Conservation (phyloP, 2,113 vertebrate species). For the Capreolus pygargus region DNA sequence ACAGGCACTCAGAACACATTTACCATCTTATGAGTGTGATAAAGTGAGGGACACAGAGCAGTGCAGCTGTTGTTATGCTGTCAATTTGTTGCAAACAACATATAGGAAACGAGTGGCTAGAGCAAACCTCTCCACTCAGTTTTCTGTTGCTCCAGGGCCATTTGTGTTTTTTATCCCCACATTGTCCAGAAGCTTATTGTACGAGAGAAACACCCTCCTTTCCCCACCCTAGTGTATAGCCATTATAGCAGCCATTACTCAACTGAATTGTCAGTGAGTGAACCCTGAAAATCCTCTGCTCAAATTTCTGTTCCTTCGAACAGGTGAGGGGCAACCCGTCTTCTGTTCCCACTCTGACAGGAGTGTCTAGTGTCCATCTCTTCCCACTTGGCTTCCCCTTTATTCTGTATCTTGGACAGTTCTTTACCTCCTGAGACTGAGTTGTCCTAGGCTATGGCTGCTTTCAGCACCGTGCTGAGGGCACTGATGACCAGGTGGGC, state of each 20-base stretch:
- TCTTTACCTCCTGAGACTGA: not conserved
- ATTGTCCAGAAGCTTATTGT: no score
- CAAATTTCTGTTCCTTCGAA: not conserved
- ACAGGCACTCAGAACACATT: not conserved
- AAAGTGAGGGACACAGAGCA: not conserved
- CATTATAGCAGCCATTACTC: no score
- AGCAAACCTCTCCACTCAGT: not conserved
- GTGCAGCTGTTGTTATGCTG: not conserved
- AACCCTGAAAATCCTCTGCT: not conserved
- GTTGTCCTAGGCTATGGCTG: not conserved
- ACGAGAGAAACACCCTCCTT: no score
- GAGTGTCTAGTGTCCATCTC: no score
- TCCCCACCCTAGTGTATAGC: no score
- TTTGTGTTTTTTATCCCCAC: not conserved
- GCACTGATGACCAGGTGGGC: no score
- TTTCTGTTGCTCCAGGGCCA: not conserved
- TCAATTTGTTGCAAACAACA: not conserved
- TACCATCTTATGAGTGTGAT: not conserved
- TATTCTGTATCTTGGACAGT: not conserved
- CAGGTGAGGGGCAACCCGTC: not conserved
- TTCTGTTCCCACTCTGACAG: not conserved
- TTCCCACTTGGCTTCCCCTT: not conserved
- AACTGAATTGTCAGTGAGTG: no score
- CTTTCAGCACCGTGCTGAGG: not conserved
- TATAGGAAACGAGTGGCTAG: not conserved